Base-by-base conservation (phyloP, 2,113 vertebrate genomes). In the Thalassarche chlororhynchos region DNA sequence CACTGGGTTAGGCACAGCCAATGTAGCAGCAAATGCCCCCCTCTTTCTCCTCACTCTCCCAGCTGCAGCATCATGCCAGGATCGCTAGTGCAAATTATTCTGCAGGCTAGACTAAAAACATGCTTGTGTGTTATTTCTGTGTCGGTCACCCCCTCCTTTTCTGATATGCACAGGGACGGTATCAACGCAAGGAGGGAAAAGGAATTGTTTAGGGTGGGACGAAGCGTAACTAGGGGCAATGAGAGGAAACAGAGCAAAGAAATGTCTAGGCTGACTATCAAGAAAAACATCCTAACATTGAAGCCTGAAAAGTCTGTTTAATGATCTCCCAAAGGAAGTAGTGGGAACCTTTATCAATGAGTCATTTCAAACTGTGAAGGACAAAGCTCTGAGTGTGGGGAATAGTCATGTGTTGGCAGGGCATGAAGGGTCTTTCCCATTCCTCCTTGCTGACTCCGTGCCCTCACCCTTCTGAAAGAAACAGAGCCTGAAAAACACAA, bases 301-400 rank as follows among this genome's bases (percentile, higher is more conserved):
- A 52, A 89, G 72, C 61, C 40, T 1, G 0, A 80, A 96, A 84
- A 72, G 76, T 47, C 68, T 68, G 52, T 84, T 74, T 51, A 82
- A 75, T 61, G 75, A 71, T 81, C 55, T 87, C 89, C 44, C 69
- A 87, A 79, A 93, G 94, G 90, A 91, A 89, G 51, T 32, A 84
- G 68, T 31, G 70, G 42, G 77, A 94, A 81, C 83, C 86, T 94
- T 95, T 97, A 97, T 97, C 95, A 94, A n/a, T 94, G 96, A 97
- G 84, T 93, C 90, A 97, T 89, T 95, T 85, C 87, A 89, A 55
- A 61, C 62, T 57, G 24, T 54, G 87, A 69, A 91, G 54, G 81
- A 74, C 89, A 96, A 90, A 96, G 87, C 70, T 51, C 21, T 65
- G 44, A 95, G 78, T 51, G 77, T 76, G 60, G 62, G 66, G 94